Evolutionary conservation across 2,113 vertebrate species (phyloP), one percentile per base, ranked within the genome.

Genomic region (Gavialis gangeticus): DNA sequence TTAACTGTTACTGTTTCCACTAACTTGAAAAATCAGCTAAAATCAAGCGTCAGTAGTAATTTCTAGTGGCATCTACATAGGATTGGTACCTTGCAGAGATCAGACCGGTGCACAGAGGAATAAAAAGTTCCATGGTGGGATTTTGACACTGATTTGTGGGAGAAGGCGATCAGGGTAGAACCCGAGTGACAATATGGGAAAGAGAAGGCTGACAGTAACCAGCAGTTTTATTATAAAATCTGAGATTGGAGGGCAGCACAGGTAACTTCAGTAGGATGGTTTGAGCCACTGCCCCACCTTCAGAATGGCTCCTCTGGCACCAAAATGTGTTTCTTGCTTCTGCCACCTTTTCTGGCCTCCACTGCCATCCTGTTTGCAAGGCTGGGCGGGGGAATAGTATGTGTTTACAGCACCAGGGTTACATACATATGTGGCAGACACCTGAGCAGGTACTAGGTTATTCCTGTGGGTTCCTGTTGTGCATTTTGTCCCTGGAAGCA

Each of bases 51-150:
- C 34, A 15, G 10, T 25, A 14, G 17, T 63, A 63, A 27, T 30
- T 57, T 15, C 37, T 55, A 24, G 4, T 4, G 73, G 57, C 24
- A 24, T 62, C 75, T 37, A 79, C 4, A 62, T 57, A 85, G n/a
- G 15, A 34, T 0, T 77, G 27, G 55, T 10, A 5, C 77, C 84
- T 76, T 77, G 76, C 83, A 83, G 80, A 21, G 60, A 58, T 6
- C 18, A 27, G 56, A 73, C 66, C 55, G 37, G 37, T 27, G 5
- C 0, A 4, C 2, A 13, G 30, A 12, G 14, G 16, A 75, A 28
- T 12, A 58, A 22, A 21, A n/a, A 0, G 4, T 67, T 25, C 63
- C 12, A 17, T 1, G 21, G 19, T 81, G 27, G 6, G 4, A 4
- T 30, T 71, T 71, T n/a, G 30, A 34, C 46, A 4, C 63, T 34